Conservation (phyloP, 2,113 vertebrate genomes). For the Myrmophylax atrothorax region DNA sequence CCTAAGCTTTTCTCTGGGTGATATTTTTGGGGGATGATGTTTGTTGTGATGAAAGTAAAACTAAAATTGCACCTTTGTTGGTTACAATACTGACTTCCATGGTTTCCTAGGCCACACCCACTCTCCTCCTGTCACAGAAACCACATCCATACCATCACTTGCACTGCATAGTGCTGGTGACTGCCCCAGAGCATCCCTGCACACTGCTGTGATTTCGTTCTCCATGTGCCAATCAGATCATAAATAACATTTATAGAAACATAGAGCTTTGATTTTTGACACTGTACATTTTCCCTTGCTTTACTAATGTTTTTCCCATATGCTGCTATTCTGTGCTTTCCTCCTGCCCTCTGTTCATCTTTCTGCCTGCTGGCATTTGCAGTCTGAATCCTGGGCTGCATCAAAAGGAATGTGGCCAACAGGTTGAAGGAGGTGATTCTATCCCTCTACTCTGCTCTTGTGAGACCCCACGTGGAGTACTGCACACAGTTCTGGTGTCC, state of each 20-base stretch:
- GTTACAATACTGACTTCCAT: not conserved
- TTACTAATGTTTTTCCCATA: not conserved
- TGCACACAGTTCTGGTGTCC: not conserved
- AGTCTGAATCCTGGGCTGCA: not conserved
- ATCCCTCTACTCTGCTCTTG: not conserved
- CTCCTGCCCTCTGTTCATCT: not conserved
- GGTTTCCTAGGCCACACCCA: not conserved
- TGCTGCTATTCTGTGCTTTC: not conserved
- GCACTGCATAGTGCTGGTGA: not conserved
- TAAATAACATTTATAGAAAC: not conserved
- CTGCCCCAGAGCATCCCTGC: not conserved
- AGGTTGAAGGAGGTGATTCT: not conserved
- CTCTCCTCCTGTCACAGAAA: not conserved
- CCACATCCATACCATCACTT: not conserved
- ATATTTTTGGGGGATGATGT: not conserved
- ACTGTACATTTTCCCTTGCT: not conserved
- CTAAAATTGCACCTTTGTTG: not conserved
- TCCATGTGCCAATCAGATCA: not conserved
- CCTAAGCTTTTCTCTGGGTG: not conserved
- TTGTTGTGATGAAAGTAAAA: not conserved
- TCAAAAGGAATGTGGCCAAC: rapidly evolving
- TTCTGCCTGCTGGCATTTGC: not conserved
- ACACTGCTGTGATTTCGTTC: not conserved
- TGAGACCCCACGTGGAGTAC: not conserved
- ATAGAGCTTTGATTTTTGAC: not conserved